A percentile compares a stretch with the other conserved stretches of the same genome.
Conservation (phyloP, 2,113 vertebrate species). For the Budorcas taxicolor region DNA sequence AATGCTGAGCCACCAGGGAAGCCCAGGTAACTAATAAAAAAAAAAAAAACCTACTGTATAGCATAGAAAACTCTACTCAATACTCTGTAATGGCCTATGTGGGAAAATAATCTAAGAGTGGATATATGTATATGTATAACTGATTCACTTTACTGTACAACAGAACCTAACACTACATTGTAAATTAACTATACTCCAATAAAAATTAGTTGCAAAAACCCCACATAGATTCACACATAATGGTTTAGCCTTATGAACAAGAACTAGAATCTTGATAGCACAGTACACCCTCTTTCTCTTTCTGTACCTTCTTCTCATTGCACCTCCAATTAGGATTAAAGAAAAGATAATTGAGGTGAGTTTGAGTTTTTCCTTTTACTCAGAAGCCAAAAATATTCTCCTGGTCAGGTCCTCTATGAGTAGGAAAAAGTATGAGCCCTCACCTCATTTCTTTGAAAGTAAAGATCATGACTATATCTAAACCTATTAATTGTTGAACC, state of each 20-base stretch:
- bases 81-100: background rate
- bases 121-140: background rate
- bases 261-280: background rate
- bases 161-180: background rate
- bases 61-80: background rate
- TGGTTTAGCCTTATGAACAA: background rate
- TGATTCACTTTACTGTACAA: background rate
- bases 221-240: background rate
- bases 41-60: background rate
- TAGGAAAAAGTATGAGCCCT: background rate
- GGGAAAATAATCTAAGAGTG: background rate
- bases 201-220: background rate
- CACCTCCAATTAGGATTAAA: background rate
- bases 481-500: background rate
- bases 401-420: background rate
- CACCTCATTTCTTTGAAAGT: background rate
- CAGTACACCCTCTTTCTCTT: background rate
- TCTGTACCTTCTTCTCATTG: background rate
- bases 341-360: background rate
- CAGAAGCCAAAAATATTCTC: constrained; percentile 2
- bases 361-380: background rate
- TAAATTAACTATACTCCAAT: background rate
- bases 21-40: background rate
- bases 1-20: background rate
- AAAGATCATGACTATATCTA: background rate